Evolutionary conservation across 2,797 vertebrate genomes (phyloP), one percentile per base, ranked within the genome.

Genomic region (Fundulus diaphanus): DNA sequence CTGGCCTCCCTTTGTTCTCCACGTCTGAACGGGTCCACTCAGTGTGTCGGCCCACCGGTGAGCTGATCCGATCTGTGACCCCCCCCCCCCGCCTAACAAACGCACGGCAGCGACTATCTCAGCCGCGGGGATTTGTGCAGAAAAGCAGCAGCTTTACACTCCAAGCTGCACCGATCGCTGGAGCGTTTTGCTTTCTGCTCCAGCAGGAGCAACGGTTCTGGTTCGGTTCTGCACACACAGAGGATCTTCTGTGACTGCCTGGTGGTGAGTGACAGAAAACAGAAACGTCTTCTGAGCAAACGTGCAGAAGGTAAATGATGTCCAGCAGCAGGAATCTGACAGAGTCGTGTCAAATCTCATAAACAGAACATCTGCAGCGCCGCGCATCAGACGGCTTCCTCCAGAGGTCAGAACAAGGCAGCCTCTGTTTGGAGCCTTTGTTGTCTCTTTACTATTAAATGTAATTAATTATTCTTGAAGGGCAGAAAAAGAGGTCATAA

Each of bases 11-110:
- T 65, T 44, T 74, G 68, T 76, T 40, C 31, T 85, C 61, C 35
- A 35, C 51, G 56, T 80, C 70, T 51, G 71, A 90, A 90, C 79
- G 82, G 79, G 80, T 68, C 63, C 24, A 70, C 40, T 72, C 72
- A 68, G 79, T 61, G 65, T 61, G 29, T 49, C 42, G 76, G 59
- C 77, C 79, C 65, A 74, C 71, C 40, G 27, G 78, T 87, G 80
- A 82, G 84, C 80, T 70, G 78, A 78, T 79, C 59, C n/a, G 33
- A 31, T 66, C 63, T n/a, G 24, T n/a, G 76, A 81, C 76, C 77
- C 70, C 71, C 57, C 54, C 5, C 15, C 37, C 77, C 68, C 74
- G 80, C n/a, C 1, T 49, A 68, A 57, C 68, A 87, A 78, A 72
- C 48, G 59, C 33, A 1, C 65, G 24, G 11, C 29, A 18, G 22